Conservation (phyloP, 1,140 invertebrate genomes). For the Wiebesia pumilae region DNA sequence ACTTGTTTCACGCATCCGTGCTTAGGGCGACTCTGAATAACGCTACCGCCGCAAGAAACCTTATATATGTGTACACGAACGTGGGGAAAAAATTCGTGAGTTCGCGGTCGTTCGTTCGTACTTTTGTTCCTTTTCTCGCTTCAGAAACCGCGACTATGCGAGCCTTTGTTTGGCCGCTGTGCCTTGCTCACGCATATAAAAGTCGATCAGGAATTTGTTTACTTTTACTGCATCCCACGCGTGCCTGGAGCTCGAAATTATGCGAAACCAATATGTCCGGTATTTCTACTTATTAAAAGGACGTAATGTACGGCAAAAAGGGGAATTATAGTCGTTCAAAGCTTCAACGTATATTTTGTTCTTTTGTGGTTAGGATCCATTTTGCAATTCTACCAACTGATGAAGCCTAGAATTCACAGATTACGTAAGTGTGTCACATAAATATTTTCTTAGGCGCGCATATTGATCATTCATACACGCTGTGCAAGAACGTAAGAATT, state of each 20-base stretch:
- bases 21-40: neutral
- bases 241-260: slow-evolving; percentile 7
- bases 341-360: neutral
- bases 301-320: neutral
- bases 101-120: neutral
- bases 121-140: neutral
- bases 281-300: slow-evolving; percentile 5
- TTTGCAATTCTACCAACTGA: neutral
- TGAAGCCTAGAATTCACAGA: neutral
- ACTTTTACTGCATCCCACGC: neutral
- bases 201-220: slow-evolving; percentile 31
- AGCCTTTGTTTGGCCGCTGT: neutral
- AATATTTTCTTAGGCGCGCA: neutral
- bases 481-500: too few species aligned
- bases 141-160: neutral
- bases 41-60: slow-evolving; percentile 15
- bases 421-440: neutral
- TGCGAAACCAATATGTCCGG: slow-evolving; percentile 31
- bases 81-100: slow-evolving; percentile 22
- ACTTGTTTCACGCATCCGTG: slow-evolving; percentile 60
- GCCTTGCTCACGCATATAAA: neutral
- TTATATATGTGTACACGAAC: neutral
- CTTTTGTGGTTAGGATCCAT: neutral
- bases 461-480: neutral
- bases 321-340: neutral